Evolutionary conservation across 2,888 invertebrate genomes (phyloP).

Genomic region (Erebia palarica): DNA sequence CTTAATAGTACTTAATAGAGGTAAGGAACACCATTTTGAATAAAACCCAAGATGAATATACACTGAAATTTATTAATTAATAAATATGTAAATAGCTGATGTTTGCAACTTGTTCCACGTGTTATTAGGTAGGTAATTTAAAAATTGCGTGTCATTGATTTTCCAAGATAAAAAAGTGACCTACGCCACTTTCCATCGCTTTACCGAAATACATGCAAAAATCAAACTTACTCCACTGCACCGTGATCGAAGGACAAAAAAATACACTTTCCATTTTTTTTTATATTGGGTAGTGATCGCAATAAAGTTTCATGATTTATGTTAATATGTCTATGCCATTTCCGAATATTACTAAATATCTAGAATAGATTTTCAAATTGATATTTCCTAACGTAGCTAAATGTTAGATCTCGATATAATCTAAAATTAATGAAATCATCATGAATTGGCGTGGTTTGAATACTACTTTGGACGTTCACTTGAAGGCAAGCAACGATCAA

Average conservation of each 20-base stretch:
- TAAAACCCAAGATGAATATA: not conserved
- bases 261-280: too few species aligned
- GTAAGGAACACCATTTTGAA: not conserved
- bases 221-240: too few species aligned
- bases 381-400: conserved; percentile 1
- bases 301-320: not conserved
- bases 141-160: too few species aligned
- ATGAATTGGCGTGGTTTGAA: conserved; percentile 6
- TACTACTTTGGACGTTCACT: not conserved
- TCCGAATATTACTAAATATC: not conserved
- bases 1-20: not conserved
- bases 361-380: not conserved
- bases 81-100: not conserved
- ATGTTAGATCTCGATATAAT: not conserved
- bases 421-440: not conserved
- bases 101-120: too few species aligned
- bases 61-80: not conserved
- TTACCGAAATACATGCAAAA: too few species aligned
- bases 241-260: too few species aligned
- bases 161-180: too few species aligned
- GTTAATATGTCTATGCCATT: not conserved
- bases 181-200: too few species aligned
- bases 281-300: too few species aligned
- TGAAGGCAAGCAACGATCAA: not conserved
- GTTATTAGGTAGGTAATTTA: too few species aligned